These are phyloP conservation scores for Tachypleus tridentatus DNA, from an alignment of 1,140 invertebrate species.

Conservation along the genomic window DNA sequence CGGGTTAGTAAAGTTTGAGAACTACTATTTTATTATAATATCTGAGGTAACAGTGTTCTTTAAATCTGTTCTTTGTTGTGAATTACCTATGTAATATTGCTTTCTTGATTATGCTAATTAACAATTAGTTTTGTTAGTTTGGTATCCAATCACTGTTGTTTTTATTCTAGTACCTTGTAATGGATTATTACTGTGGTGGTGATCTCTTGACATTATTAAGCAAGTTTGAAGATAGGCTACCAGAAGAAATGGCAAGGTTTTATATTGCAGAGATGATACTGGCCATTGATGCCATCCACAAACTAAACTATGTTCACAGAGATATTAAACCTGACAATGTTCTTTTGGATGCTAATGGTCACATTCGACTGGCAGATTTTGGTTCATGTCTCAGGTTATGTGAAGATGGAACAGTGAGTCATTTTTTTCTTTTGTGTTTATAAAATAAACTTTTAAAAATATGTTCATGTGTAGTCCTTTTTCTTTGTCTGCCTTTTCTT, in stretches of 20 bases:
- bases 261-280: constrained; percentile 99
- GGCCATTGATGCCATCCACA: constrained; percentile 92
- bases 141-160: neutral
- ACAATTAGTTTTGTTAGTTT: too few relatives aligned
- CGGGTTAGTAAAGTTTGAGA: too few relatives aligned
- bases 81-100: too few relatives aligned
- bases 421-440: neutral
- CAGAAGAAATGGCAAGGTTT: constrained; percentile 97
- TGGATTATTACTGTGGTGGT: constrained; percentile 99
- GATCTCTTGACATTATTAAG: constrained; percentile 92
- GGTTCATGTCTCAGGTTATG: constrained; percentile 88
- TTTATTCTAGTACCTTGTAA: constrained; percentile 86
- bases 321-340: constrained; percentile 99
- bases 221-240: constrained; percentile 95
- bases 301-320: constrained; percentile 89
- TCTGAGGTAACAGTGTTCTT: too few relatives aligned
- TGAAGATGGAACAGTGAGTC: constrained; percentile 63
- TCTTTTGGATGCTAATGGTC: constrained; percentile 93
- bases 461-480: too few relatives aligned
- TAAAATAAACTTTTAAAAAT: neutral
- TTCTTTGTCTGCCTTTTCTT: too few relatives aligned
- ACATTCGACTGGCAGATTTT: constrained; percentile 96
- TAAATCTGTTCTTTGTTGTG: too few relatives aligned
- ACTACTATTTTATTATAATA: too few relatives aligned
- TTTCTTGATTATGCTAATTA: too few relatives aligned